Conservation (phyloP, 2,113 vertebrate genomes). For the Barbus barbus region DNA sequence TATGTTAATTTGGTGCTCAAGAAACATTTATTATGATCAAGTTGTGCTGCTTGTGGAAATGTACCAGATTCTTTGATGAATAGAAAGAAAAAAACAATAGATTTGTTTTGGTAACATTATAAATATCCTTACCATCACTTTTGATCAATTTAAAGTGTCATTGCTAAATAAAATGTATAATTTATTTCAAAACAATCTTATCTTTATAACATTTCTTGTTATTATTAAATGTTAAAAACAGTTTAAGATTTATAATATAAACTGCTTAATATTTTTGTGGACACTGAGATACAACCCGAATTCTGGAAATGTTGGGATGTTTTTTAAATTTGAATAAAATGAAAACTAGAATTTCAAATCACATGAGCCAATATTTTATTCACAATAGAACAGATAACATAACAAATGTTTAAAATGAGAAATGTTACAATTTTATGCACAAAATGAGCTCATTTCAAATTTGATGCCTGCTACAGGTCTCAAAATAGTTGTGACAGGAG, state of each 20-base stretch:
- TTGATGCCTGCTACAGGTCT: too few species aligned
- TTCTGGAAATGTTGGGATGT: too few species aligned
- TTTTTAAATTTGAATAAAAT: too few species aligned
- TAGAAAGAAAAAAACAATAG: not conserved
- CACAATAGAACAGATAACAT: too few species aligned
- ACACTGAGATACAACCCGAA: not conserved
- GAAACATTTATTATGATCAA: not conserved
- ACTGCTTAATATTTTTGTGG: not conserved
- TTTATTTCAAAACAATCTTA: not conserved
- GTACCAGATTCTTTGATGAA: not conserved
- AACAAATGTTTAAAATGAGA: too few species aligned
- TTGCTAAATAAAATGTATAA: not conserved
- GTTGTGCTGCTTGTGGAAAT: not conserved
- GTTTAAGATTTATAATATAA: not conserved
- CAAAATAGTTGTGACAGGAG: too few species aligned
- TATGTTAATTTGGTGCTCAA: not conserved
- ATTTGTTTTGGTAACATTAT: not conserved
- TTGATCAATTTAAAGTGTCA: not conserved
- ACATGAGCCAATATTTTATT: too few species aligned
- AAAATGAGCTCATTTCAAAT: too few species aligned
- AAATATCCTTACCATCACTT: not conserved
- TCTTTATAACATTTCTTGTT: too few species aligned
- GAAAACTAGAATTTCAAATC: too few species aligned
- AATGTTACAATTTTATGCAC: too few species aligned
- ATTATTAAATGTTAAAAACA: not conserved